Base-by-base conservation (phyloP, 2,888 invertebrate species). In the Xanthorhoe spadicearia region DNA sequence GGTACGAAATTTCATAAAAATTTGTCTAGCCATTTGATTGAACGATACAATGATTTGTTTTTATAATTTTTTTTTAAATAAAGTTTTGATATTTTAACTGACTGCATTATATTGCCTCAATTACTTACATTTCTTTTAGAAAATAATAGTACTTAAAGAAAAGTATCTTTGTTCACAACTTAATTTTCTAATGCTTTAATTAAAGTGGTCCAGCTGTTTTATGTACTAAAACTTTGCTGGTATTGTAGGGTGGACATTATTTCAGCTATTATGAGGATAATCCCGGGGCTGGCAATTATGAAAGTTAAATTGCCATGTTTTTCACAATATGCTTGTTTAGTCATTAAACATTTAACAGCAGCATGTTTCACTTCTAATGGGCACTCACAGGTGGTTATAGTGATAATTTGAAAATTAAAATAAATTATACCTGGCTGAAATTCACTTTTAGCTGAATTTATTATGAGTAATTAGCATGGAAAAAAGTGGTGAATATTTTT, bases 201-300 rank as follows among this genome's bases (percentile, higher is more conserved):
- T 43, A 0, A 43, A 43, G 35, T 52, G 35, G 23, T 17, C 57
- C 18, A 53, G 64, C 64, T 61, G 43, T 54, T 50, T 51, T 2
- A 4, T 7, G 8, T 7, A 49, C 57, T 58, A 23, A 46, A 23
- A 8, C n/a, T 23, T 50, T 58, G 51, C 64, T 54, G 46, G 43
- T 60, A 57, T 38, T 56, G 64, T 75, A 73, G 79, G 77, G 79
- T 82, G 75, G 66, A 66, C 70, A 74, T 60, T 55, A 62, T 64
- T 28, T 18, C n/a, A 17, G 55, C 63, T 62, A 73, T 77, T 74
- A 70, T 56, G 55, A 43, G 74, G 75, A 80, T 71, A 75, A 68
- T 74, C 69, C 69, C 52, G 60, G 55, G 53, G 61, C 64, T 72
- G 61, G 70, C 68, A 74, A 75, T 76, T 74, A 73, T 69, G 68